These are phyloP conservation scores for Tragelaphus scriptus DNA, from an alignment of 2,113 vertebrate species.

Conservation along the genomic window DNA sequence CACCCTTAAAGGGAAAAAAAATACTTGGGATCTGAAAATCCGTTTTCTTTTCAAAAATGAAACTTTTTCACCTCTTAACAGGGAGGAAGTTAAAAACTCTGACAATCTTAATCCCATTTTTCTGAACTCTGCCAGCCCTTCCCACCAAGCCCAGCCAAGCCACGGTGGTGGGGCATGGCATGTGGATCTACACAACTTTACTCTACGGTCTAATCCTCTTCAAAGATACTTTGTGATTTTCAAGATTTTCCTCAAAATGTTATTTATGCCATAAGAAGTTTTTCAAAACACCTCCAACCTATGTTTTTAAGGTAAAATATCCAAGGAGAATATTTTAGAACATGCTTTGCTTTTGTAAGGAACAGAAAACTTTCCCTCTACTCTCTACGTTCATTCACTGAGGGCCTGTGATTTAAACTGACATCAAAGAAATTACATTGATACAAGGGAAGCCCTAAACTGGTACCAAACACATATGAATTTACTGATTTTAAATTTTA, in stretches of 20 bases:
- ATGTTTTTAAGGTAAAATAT: background rate
- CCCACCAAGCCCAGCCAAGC: background rate
- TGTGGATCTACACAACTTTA: accelerated
- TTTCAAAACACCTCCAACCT: background rate
- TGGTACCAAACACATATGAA: background rate
- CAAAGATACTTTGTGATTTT: background rate
- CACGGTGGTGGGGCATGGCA: accelerated
- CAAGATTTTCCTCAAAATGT: background rate
- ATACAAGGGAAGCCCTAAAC: background rate
- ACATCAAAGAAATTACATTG: background rate
- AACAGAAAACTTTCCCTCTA: background rate
- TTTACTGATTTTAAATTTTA: background rate
- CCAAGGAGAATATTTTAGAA: background rate
- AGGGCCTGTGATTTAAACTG: background rate
- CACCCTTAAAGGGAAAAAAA: background rate
- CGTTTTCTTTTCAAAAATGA: slow-evolving; percentile 47
- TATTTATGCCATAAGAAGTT: background rate
- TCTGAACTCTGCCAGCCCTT: background rate
- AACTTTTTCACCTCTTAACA: background rate
- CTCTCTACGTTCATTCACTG: accelerated
- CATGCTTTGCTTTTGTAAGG: background rate
- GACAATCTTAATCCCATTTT: background rate
- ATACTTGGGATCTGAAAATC: background rate
- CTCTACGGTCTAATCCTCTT: background rate
- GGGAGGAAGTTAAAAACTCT: background rate